Conservation (phyloP, 2,888 invertebrate species). For the Pandemis corylana region DNA sequence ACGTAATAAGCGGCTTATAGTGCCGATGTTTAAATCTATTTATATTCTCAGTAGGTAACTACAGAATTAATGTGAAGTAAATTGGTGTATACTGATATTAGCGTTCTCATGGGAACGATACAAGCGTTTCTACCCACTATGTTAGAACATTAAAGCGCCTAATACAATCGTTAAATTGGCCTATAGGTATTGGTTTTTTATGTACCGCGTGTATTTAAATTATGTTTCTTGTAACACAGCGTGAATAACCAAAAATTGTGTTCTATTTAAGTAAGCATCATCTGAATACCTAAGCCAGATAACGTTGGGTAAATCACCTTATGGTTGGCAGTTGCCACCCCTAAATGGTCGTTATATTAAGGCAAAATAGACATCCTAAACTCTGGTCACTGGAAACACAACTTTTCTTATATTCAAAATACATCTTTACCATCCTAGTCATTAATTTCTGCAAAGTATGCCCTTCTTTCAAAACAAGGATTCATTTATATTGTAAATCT, state of each 20-base stretch:
- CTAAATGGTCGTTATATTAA: too few species aligned
- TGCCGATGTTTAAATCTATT: constrained; percentile 15
- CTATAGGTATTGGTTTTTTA: constrained; percentile 20
- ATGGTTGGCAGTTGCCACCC: too few species aligned
- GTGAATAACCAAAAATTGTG: too few species aligned
- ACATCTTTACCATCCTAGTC: not conserved
- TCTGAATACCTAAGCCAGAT: too few species aligned
- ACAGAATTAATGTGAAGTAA: constrained; percentile 22
- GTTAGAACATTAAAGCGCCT: constrained; percentile 2
- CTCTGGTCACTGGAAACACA: too few species aligned
- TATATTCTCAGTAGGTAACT: constrained; percentile 4
- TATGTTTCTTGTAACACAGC: too few species aligned
- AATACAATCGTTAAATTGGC: constrained; percentile 5
- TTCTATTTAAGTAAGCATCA: too few species aligned
- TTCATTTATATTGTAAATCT: constrained; percentile 18
- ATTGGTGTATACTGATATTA: constrained; percentile 32
- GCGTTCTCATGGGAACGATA: constrained; percentile 13
- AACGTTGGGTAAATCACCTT: too few species aligned
- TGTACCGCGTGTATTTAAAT: not conserved
- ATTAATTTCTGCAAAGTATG: not conserved
- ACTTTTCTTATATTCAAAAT: not conserved
- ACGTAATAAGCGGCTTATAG: constrained; percentile 19
- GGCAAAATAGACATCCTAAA: too few species aligned
- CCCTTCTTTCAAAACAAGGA: not conserved
- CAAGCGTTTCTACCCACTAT: constrained; percentile 5